Base-by-base conservation (phyloP, 2,113 vertebrate species). In the Mormoops blainvillei region DNA sequence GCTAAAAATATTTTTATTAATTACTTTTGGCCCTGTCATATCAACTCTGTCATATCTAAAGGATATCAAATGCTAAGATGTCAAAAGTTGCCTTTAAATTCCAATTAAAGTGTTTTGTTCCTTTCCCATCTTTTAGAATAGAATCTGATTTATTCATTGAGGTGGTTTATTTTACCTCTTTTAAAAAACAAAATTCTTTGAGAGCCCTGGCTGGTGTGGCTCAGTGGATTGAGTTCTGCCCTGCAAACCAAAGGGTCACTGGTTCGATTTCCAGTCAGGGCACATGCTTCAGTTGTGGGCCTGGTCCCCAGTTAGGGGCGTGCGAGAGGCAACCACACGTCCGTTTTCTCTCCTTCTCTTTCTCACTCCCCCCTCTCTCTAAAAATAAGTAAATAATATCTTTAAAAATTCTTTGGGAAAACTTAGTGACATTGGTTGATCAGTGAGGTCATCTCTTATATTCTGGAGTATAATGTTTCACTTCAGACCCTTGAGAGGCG, bases 61-160 rank as follows among this genome's bases (percentile, higher is more conserved):
- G n/a, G 76, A 1, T 58, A 80, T 94, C 45, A 85, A 85, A 85
- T 95, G 65, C 70, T 73, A 67, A 90, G 67, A 76, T 67, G 20
- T 61, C 61, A 96, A 91, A 96, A 91, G 58, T 86, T 89, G 26
- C 41, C 58, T 95, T 97, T 81, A 36, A 87, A 87, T 89, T 92
- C 36, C 71, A 85, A 18, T 93, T 84, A 83, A 95, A 87, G 14
- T 61, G 28, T 54, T 33, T 65, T 91, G n/a, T 70, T 97, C 48
- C 15, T 91, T 81, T 94, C 91, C 89, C 45, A 52, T 82, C 28
- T 87, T 96, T 50, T 94, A 58, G n/a, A 95, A 68, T 56, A 86
- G 56, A 95, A 95, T 91, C 56, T 68, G 38, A 89, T 81, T 89
- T 91, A 70, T 61, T 74, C 52, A 84, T 76, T 8, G 78, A 87